Evolutionary conservation across 1,140 invertebrate genomes (phyloP).

Genomic region (Globodera rostochiensis): DNA sequence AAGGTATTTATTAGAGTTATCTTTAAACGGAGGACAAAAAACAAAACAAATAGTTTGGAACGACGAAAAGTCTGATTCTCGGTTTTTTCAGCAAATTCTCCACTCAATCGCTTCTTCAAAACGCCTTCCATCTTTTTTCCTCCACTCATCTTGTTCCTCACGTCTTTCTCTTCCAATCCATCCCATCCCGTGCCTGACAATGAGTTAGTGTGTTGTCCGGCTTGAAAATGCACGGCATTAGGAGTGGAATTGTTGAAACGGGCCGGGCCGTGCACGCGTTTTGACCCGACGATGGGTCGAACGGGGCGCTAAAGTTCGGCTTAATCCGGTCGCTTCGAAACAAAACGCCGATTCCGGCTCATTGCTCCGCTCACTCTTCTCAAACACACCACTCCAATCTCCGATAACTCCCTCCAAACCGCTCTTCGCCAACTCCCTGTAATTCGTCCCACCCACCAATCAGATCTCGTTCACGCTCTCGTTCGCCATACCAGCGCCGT

Average conservation of each 20-base stretch:
- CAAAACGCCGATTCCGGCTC: neutral
- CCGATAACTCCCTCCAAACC: neutral
- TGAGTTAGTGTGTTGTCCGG: neutral
- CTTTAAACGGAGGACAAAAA: conserved; percentile 4
- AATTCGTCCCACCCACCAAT: conserved; percentile 18
- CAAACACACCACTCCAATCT: neutral
- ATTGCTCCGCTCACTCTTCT: neutral
- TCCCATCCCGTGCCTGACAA: neutral
- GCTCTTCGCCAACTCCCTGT: neutral
- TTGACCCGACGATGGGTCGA: neutral
- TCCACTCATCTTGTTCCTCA: neutral
- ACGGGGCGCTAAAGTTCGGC: neutral
- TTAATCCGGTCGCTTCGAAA: neutral
- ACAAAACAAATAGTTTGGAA: neutral
- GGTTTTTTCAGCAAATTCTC: conserved; percentile 23
- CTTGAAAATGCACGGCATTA: neutral
- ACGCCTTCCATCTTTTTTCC: conserved; percentile 29
- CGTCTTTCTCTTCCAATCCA: neutral
- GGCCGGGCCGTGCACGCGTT: neutral
- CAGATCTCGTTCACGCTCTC: conserved; percentile 26
- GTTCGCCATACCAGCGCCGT: conserved; percentile 36
- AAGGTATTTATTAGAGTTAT: neutral
- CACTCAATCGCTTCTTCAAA: conserved; percentile 34
- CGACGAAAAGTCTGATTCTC: conserved; percentile 3
- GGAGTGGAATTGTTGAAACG: neutral